phyloP scores from a whole-genome alignment of 1,140 invertebrate species.

The Aphidius ervi region DNA sequence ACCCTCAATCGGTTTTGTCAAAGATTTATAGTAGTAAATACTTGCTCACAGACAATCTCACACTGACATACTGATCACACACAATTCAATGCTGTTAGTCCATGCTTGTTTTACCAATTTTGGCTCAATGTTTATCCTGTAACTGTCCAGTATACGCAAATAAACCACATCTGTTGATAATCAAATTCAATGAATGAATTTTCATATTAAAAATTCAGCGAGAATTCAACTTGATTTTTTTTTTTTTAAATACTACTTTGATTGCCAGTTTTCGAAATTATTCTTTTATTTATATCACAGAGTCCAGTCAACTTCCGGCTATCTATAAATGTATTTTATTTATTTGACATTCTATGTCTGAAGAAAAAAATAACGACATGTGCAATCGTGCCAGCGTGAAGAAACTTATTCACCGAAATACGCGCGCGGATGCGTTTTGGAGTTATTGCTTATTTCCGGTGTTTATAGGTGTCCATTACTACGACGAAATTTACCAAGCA shows the following conservation, averaged over 20 bases:
- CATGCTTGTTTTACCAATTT: slow-evolving; percentile 42
- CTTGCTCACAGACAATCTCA: slow-evolving; percentile 5
- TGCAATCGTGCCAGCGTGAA: slow-evolving; percentile 23
- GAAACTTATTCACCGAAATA: slow-evolving; percentile 17
- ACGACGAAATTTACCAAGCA: slow-evolving; percentile 24
- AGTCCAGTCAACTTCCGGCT: too few species aligned
- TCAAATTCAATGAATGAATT: too few species aligned
- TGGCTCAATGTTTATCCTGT: slow-evolving; percentile 42
- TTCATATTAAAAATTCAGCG: too few species aligned
- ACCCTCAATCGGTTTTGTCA: slow-evolving; percentile 24
- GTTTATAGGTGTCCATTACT: slow-evolving; percentile 46
- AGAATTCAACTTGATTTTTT: too few species aligned
- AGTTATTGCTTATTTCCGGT: slow-evolving; percentile 47
- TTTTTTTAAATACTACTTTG: too few species aligned
- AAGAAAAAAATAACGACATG: slow-evolving; percentile 10
- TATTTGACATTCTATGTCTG: background rate
- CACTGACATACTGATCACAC: slow-evolving; percentile 17
- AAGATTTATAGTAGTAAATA: slow-evolving; percentile 26
- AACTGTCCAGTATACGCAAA: slow-evolving; percentile 29
- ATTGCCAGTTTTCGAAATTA: too few species aligned
- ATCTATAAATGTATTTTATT: too few species aligned
- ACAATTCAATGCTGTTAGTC: slow-evolving; percentile 15
- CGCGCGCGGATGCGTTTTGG: slow-evolving; percentile 36
- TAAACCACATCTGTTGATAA: background rate
- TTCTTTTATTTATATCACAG: too few species aligned